These are phyloP conservation scores for Leucoptera coffeella DNA, from an alignment of 2,888 invertebrate species.

Conservation along the genomic window DNA sequence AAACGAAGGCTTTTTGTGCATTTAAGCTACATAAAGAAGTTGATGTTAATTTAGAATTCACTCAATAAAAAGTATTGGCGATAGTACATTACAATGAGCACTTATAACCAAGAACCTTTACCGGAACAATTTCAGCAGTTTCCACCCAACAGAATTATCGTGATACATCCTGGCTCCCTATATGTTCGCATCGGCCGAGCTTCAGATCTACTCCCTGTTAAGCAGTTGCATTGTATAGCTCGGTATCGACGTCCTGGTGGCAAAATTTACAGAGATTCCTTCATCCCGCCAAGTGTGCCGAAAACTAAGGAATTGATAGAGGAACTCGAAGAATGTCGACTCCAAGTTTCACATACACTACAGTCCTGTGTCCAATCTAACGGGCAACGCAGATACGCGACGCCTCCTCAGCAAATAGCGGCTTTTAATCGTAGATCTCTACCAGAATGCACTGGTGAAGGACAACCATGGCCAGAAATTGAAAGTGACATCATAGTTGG, in stretches of 20 bases:
- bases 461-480: conserved; percentile 58
- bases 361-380: conserved; percentile 81
- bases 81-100: conserved; percentile 16
- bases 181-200: conserved; percentile 86
- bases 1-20: no score
- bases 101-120: conserved; percentile 27
- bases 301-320: conserved; percentile 63
- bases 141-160: conserved; percentile 75
- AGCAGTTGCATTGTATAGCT: conserved; percentile 81
- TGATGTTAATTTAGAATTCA: no score
- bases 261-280: conserved; percentile 54
- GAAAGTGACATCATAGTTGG: conserved; percentile 66
- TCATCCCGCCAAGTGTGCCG: conserved; percentile 60
- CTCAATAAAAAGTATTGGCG: no score
- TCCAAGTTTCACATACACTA: conserved; percentile 79
- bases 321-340: conserved; percentile 77
- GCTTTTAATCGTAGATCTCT: conserved; percentile 77
- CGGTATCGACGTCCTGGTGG: conserved; percentile 56
- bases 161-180: conserved; percentile 92
- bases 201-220: conserved; percentile 81
- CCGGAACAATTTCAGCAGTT: conserved; percentile 56
- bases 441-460: conserved; percentile 58
- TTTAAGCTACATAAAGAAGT: no score
- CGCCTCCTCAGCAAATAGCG: conserved; percentile 84
- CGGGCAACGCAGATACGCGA: conserved; percentile 74